Conservation (phyloP, 2,113 vertebrate genomes). For the Mionectes macconnelli region DNA sequence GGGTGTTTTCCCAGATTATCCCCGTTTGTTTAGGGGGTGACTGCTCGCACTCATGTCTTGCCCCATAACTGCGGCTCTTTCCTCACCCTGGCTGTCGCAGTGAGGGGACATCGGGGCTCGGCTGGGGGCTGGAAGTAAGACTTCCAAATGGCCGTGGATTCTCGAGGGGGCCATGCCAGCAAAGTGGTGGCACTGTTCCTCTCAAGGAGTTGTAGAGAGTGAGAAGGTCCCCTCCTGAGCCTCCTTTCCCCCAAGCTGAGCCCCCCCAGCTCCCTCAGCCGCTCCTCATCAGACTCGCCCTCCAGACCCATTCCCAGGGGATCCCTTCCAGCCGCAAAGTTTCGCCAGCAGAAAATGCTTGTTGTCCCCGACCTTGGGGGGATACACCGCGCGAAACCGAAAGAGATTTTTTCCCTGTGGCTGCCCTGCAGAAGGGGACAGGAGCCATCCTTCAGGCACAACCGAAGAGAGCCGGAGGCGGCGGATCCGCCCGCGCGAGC, state of each 20-base stretch:
- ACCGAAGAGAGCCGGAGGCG: accelerated
- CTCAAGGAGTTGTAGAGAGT: background rate
- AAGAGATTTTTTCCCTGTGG: accelerated
- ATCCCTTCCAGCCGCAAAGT: background rate
- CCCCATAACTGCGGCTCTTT: background rate
- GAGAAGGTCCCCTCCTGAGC: background rate
- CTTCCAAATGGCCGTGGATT: background rate
- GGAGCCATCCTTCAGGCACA: no score
- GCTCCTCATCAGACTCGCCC: background rate
- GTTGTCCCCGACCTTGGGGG: accelerated
- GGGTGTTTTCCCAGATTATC: background rate
- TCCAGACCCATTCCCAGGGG: background rate
- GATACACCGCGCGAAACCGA: accelerated
- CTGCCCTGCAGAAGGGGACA: accelerated
- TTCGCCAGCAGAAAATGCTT: background rate
- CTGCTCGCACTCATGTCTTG: accelerated
- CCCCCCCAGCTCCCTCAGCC: no score
- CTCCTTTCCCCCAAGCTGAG: background rate
- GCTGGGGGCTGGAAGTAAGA: background rate
- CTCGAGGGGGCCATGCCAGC: background rate
- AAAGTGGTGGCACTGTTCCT: background rate
- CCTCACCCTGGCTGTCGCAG: accelerated
- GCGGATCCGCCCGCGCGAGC: accelerated
- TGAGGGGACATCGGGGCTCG: background rate
- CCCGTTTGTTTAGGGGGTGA: background rate